These are phyloP conservation scores for Vanessa tameamea DNA, from an alignment of 1,140 invertebrate species.

Conservation along the genomic window DNA sequence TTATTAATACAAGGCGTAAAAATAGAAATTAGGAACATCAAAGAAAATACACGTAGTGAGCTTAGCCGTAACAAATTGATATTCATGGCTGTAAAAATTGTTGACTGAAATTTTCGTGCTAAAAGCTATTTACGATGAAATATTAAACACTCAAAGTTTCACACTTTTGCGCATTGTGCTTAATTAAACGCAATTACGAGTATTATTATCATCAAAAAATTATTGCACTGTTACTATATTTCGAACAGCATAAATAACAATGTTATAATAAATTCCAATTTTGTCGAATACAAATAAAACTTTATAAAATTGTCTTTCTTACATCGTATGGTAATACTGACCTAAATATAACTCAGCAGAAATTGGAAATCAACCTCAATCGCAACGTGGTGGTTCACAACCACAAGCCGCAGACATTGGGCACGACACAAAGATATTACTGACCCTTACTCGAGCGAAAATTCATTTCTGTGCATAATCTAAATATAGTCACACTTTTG, in stretches of 20 bases:
- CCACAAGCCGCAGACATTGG: constrained; percentile 26
- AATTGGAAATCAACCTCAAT: constrained; percentile 27
- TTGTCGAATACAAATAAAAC: not conserved
- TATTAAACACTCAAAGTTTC: constrained; percentile 20
- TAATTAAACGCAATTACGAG: constrained; percentile 12
- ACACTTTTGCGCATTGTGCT: constrained; percentile 25
- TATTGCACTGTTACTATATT: too few species aligned
- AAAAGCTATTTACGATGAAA: constrained; percentile 29
- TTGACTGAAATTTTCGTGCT: constrained; percentile 33
- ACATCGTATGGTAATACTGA: constrained; percentile 10
- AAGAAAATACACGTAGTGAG: constrained; percentile 47
- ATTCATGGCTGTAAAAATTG: constrained; percentile 40
- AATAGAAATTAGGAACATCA: constrained; percentile 46
- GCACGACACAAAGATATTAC: constrained; percentile 22
- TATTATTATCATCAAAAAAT: not conserved
- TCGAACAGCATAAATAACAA: not conserved
- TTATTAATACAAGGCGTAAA: constrained; percentile 28
- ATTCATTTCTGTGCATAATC: not conserved
- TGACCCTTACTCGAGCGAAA: constrained; percentile 14
- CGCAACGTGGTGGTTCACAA: constrained; percentile 16
- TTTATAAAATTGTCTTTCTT: not conserved
- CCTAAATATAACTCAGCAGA: constrained; percentile 16
- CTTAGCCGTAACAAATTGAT: constrained; percentile 49
- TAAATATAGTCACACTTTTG: not conserved
- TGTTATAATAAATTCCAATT: not conserved